phyloP scores from a whole-genome alignment of 2,797 vertebrate species.

The Lithobates pipiens region DNA sequence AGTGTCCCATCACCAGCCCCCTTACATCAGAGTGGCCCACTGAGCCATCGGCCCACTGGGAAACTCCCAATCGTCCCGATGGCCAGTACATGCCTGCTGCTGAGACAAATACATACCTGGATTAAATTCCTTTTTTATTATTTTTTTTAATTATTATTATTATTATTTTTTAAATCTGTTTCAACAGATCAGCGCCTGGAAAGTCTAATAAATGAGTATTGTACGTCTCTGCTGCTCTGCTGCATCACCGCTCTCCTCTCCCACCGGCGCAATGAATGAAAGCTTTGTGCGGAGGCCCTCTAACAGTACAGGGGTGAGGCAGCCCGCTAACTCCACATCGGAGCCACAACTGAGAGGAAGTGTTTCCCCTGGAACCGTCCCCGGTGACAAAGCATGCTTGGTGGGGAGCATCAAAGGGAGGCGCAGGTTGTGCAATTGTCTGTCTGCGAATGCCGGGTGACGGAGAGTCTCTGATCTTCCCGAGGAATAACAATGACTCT shows the following conservation, averaged over 20 bases:
- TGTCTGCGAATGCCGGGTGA: not conserved
- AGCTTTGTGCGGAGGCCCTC: conserved; percentile 26
- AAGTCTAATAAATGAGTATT: no score
- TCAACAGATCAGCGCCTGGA: no score
- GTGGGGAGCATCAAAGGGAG: conserved; percentile 31
- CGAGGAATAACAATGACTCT: conserved; percentile 23
- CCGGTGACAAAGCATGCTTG: conserved; percentile 4
- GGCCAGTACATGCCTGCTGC: no score
- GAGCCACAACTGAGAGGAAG: conserved; percentile 37
- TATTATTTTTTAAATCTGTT: no score
- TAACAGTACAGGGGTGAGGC: conserved; percentile 14
- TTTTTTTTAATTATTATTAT: no score
- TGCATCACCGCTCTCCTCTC: not conserved
- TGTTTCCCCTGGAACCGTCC: conserved; percentile 38
- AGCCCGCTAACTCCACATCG: conserved; percentile 14
- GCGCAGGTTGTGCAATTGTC: conserved; percentile 7
- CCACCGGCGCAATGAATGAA: not conserved
- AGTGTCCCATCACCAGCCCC: no score
- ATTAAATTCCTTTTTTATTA: no score
- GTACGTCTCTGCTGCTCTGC: no score
- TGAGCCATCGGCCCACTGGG: no score
- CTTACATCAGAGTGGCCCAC: no score
- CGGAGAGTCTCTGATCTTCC: not conserved
- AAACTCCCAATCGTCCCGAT: no score
- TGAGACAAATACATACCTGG: no score